Evolutionary conservation across 2,888 invertebrate genomes (phyloP).

Genomic region (Formica aserva): DNA sequence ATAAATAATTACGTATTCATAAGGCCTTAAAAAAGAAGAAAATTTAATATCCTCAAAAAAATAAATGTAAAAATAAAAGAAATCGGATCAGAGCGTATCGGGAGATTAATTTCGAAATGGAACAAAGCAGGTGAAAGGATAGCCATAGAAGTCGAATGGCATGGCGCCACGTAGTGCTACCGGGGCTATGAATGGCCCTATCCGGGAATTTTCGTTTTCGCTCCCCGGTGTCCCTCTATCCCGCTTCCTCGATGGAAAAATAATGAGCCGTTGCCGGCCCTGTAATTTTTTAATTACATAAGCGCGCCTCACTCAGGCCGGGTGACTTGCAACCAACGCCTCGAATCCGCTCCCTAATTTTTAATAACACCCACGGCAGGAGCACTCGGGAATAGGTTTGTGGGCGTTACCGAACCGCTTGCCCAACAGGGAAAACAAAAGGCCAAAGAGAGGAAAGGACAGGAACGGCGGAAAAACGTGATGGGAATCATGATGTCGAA

Average conservation of each 20-base stretch:
- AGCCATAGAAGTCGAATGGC: slow-evolving; percentile 48
- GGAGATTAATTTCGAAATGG: background rate
- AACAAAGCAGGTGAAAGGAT: slow-evolving; percentile 4
- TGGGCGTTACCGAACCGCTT: slow-evolving; percentile 61
- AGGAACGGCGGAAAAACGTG: slow-evolving; percentile 46
- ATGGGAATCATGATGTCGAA: slow-evolving; percentile 30
- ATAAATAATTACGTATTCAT: background rate
- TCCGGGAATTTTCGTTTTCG: slow-evolving; percentile 66
- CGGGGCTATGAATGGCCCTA: slow-evolving; percentile 79
- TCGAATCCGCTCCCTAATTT: slow-evolving; percentile 73
- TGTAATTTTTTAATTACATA: slow-evolving; percentile 84
- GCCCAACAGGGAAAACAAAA: slow-evolving; percentile 67
- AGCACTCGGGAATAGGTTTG: slow-evolving; percentile 63
- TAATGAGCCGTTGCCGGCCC: slow-evolving; percentile 75
- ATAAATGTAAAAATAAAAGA: too few relatives aligned
- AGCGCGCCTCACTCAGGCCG: slow-evolving; percentile 77
- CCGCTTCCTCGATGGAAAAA: slow-evolving; percentile 50
- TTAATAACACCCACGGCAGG: slow-evolving; percentile 73
- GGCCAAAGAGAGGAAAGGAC: slow-evolving; percentile 8
- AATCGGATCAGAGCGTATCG: background rate
- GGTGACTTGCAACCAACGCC: slow-evolving; percentile 78
- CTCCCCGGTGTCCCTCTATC: slow-evolving; percentile 55
- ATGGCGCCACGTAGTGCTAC: slow-evolving; percentile 70
- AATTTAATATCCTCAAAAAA: background rate
- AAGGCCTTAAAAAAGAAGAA: background rate